Percentiles rank a stretch among this genome's conserved stretches.
Conservation (phyloP, 2,888 invertebrate genomes). For the Calameuta filiformis region DNA sequence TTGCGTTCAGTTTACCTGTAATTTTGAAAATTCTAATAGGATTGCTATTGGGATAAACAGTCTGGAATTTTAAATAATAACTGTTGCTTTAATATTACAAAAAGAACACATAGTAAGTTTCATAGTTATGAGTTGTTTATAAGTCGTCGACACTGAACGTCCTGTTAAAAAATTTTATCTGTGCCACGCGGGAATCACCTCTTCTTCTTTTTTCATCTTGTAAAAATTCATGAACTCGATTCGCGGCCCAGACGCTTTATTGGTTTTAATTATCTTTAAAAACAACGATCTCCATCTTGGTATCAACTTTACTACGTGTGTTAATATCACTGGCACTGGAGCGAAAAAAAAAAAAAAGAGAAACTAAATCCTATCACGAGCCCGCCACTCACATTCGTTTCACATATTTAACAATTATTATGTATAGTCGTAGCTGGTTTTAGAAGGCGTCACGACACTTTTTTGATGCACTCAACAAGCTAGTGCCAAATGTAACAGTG, state of each 20-base stretch:
- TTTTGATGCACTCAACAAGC: background rate
- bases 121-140: conserved; percentile 22
- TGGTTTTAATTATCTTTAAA: background rate
- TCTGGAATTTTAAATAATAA: conserved; percentile 19
- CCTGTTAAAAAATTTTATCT: background rate
- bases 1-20: background rate
- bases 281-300: background rate
- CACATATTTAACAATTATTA: background rate
- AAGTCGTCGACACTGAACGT: background rate
- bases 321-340: background rate
- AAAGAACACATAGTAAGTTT: conserved; percentile 29
- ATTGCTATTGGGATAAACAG: background rate
- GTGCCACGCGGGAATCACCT: background rate
- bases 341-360: background rate
- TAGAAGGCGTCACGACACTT: background rate
- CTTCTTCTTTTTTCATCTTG: background rate
- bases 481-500: background rate
- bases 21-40: background rate
- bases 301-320: background rate
- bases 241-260: background rate
- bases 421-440: background rate
- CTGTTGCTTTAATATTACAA: conserved; percentile 34
- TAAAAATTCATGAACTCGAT: background rate
- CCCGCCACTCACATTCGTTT: background rate
- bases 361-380: background rate